Percentiles rank a stretch among this genome's conserved stretches.
Evolutionary conservation across 2,888 invertebrate species (phyloP).

Genomic region (Ectemnius continuus): DNA sequence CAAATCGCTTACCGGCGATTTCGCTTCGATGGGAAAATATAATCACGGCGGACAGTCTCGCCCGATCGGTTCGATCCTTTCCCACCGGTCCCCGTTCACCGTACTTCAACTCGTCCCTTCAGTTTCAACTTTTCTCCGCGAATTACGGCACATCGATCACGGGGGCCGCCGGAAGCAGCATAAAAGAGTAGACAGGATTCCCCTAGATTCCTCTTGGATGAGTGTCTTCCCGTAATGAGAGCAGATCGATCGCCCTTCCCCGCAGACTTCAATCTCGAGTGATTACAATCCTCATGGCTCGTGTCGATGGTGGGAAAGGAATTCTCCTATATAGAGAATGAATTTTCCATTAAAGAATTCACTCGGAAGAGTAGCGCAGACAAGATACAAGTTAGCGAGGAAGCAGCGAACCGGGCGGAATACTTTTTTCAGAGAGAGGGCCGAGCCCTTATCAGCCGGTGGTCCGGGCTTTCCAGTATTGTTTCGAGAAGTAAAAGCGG

Average conservation of each 20-base stretch:
- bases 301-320: no score
- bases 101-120: neutral
- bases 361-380: no score
- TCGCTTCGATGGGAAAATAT: slow-evolving; percentile 46
- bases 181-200: no score
- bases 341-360: no score
- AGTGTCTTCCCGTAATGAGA: slow-evolving; percentile 34
- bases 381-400: no score
- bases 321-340: no score
- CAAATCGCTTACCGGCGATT: slow-evolving; percentile 46
- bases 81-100: neutral
- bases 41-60: slow-evolving; percentile 24
- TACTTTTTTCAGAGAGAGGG: slow-evolving; percentile 11
- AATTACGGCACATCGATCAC: neutral
- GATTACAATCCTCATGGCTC: no score
- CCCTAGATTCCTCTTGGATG: neutral
- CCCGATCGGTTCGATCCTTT: slow-evolving; percentile 9
- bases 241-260: slow-evolving; percentile 33
- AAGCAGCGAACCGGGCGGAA: no score
- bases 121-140: neutral
- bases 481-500: slow-evolving; percentile 23
- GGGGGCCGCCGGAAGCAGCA: no score
- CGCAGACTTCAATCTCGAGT: slow-evolving; percentile 9
- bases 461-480: slow-evolving; percentile 38
- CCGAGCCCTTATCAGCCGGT: slow-evolving; percentile 13